phyloP scores from a whole-genome alignment of 2,797 vertebrate species.

The Karalla daura region DNA sequence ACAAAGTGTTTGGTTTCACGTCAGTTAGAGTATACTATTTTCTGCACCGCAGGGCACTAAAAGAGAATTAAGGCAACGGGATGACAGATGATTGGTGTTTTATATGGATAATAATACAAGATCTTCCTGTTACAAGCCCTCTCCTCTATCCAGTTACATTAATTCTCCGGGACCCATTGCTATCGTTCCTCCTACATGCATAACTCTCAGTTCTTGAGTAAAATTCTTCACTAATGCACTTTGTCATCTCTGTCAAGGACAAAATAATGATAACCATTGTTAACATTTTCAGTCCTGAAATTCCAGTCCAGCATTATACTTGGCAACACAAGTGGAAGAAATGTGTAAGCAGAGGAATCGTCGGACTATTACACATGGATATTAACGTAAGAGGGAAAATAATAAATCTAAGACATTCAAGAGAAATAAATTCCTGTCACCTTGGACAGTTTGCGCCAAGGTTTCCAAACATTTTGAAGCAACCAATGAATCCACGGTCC shows the following conservation, averaged over 20 bases:
- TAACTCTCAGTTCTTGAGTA: neutral
- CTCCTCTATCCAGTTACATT: neutral
- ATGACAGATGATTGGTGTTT: neutral
- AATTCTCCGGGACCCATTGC: neutral
- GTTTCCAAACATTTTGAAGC: slow-evolving; percentile 12
- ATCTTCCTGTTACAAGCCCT: neutral
- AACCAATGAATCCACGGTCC: slow-evolving; percentile 1
- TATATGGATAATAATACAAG: neutral
- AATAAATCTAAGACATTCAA: neutral
- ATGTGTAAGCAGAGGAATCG: slow-evolving; percentile 27
- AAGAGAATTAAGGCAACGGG: neutral
- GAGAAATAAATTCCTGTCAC: neutral
- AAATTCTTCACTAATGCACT: neutral
- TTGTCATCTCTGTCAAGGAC: neutral
- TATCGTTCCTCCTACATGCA: neutral
- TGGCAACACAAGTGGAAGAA: slow-evolving; percentile 5
- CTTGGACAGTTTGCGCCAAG: neutral
- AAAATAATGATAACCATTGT: neutral
- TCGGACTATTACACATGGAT: slow-evolving; percentile 28
- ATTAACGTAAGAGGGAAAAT: neutral
- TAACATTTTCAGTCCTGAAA: neutral
- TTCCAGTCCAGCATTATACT: neutral
- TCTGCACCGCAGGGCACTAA: neutral
- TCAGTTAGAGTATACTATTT: neutral
- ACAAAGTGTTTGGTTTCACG: neutral